phyloP scores from a whole-genome alignment of 2,113 vertebrate species.

The Grammomys dolichurus region DNA sequence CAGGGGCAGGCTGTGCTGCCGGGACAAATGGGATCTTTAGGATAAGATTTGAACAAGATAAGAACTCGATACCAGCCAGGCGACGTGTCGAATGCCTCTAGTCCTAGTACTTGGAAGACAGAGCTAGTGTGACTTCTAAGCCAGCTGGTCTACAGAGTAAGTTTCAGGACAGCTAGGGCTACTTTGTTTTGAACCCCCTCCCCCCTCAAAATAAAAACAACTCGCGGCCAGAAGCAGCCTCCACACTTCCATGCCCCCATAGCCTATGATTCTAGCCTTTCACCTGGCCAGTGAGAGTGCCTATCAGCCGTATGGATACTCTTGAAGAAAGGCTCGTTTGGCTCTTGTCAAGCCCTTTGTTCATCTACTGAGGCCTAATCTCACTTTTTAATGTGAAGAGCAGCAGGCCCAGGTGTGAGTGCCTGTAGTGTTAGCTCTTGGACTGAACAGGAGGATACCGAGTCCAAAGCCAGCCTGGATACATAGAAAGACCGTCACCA shows the following conservation, averaged over 20 bases:
- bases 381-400: not conserved
- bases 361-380: not conserved
- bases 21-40: not conserved
- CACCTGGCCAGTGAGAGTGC: not conserved
- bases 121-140: not conserved
- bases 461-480: not conserved
- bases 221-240: not conserved
- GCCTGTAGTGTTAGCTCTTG: not conserved
- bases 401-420: not conserved
- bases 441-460: not conserved
- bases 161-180: not conserved
- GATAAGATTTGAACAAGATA: not conserved
- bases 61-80: not conserved
- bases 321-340: not conserved
- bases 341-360: not conserved
- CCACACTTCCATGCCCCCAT: slow-evolving; percentile 1
- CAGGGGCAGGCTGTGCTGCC: not conserved
- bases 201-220: not conserved
- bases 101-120: not conserved
- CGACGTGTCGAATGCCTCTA: not conserved
- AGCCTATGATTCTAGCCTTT: not conserved
- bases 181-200: not conserved
- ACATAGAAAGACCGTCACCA: no score
- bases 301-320: not conserved
- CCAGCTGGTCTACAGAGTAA: not conserved